These are phyloP conservation scores for Hymenopus coronatus DNA, from an alignment of 2,888 invertebrate genomes.

Conservation along the genomic window DNA sequence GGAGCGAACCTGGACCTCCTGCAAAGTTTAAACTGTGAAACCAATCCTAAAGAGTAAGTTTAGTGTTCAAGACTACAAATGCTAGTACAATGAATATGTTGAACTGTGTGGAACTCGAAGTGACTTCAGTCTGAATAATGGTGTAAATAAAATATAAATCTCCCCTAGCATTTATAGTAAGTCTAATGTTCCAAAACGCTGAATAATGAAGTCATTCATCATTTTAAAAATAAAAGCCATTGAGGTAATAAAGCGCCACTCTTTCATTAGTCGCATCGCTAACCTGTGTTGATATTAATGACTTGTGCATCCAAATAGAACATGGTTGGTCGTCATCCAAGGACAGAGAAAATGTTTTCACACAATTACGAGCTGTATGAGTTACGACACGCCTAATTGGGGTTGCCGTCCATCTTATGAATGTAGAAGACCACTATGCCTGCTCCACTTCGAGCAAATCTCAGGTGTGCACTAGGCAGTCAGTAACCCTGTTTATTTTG, in stretches of 20 bases:
- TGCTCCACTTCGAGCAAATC: not conserved
- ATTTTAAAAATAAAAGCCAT: no score
- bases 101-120: no score
- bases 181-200: not conserved
- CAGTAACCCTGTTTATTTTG: not conserved
- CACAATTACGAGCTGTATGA: not conserved
- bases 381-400: not conserved
- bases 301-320: not conserved
- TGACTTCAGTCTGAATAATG: no score
- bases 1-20: no score
- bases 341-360: not conserved
- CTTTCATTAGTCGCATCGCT: no score
- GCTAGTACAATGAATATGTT: no score
- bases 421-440: not conserved
- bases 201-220: not conserved
- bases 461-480: not conserved
- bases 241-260: not conserved
- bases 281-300: not conserved
- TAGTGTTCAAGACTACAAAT: no score
- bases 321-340: not conserved
- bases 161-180: not conserved
- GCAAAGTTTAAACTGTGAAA: no score
- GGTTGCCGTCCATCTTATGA: not conserved
- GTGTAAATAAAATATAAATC: no score
- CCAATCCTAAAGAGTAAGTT: no score